Conservation (phyloP, 2,888 invertebrate genomes). For the Quadroppia sp. region DNA sequence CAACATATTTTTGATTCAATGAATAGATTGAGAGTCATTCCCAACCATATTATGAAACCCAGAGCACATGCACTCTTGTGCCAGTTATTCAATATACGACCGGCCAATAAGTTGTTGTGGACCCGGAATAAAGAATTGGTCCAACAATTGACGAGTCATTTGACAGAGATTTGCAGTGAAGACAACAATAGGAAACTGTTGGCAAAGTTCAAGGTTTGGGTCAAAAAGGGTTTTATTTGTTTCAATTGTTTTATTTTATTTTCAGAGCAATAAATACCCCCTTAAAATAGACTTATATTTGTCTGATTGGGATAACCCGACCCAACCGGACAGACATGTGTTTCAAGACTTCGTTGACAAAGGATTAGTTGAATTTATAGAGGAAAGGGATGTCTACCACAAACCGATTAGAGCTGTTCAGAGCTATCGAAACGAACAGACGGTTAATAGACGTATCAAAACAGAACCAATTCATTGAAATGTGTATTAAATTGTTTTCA, state of each 20-base stretch:
- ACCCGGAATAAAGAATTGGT: background rate
- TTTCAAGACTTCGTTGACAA: slow-evolving; percentile 18
- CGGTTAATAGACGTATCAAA: background rate
- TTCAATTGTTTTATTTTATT: background rate
- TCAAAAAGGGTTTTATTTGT: background rate
- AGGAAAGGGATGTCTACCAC: slow-evolving; percentile 4
- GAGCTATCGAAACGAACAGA: background rate
- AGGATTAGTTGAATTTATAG: background rate
- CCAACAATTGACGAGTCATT: background rate
- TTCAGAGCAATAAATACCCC: background rate
- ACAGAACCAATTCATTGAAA: too few relatives aligned
- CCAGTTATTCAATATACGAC: background rate
- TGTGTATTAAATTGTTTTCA: too few relatives aligned
- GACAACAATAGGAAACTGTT: background rate
- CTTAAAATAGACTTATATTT: slow-evolving; percentile 7
- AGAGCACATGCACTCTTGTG: background rate
- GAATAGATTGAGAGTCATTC: background rate
- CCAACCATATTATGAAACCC: background rate
- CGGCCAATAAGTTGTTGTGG: background rate
- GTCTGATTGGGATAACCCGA: background rate
- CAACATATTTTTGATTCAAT: background rate
- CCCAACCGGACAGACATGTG: background rate
- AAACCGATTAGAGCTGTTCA: background rate
- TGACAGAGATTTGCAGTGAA: background rate
- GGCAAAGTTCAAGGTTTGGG: slow-evolving; percentile 15